Base-by-base conservation (phyloP, 2,113 vertebrate genomes). In the Hypanus sabinus region DNA sequence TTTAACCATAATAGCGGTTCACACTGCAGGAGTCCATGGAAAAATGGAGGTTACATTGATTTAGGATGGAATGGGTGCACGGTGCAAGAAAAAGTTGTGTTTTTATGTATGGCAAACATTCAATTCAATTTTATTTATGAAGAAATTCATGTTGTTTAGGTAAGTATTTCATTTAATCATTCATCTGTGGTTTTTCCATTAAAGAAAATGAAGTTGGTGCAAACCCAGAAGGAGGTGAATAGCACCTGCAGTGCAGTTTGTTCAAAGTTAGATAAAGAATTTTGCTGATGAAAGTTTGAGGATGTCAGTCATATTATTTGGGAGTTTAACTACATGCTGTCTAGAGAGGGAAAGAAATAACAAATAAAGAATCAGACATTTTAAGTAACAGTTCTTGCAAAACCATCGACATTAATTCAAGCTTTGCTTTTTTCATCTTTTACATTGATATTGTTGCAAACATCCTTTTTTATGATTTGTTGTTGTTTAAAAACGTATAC, bases 381-480 rank as follows among this genome's bases (percentile, higher is more conserved):
- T 46, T 22, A 93, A 93, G 30, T 93, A 93, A 93, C 90, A 73
- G 12, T 73, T 93, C 68, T 46, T 93, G 90, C 85, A 65, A 68
- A 93, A 10, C 14, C 65, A 36, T n/a, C 60, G 16, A 46, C 46
- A 70, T 24, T 93, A 68, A 36, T 27, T 73, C 36, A 70, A 93
- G 12, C 85, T 65, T 65, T 65, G 85, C 85, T 71, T 36, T 22
- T 38, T 65, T 22, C 90, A 93, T 12, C 18, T 24, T 93, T 93
- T 73, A 27, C 68, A 46, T 73, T 73, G 90, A 93, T 46, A 71
- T 24, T 93, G 68, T 73, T 93, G 1, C 90, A 33, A 90, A 65
- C 22, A 24, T 93, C 90, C 20, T 90, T 90, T 65, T 36, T 90
- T 65, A 90, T 90, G 85, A 90, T 90, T 90, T 90, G 85, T 90